Evolutionary conservation across 2,888 invertebrate genomes (phyloP), one percentile per base, ranked within the genome.

Genomic region (Pandemis heparana): DNA sequence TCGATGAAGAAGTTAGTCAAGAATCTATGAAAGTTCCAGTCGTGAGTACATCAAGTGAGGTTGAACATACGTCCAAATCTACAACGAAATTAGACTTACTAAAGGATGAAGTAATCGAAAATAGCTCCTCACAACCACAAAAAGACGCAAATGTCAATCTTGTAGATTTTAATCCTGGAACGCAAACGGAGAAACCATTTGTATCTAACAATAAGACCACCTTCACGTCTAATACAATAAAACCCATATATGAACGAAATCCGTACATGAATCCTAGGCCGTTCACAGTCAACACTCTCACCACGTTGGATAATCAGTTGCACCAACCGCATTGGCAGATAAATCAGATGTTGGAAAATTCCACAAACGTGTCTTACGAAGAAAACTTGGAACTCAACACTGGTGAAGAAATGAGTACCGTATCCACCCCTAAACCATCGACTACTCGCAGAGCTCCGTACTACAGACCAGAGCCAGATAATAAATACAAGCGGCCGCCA

Each of bases 241-340:
- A 88, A 79, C 92, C 93, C 12, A 86, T 90, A 65, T 87, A 89
- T 73, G 85, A 86, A 60, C 82, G 82, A 18, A 86, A 87, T 77
- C 77, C 83, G 4, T 85, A 88, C 65, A 85, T 84, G 80, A 90
- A 89, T 78, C 94, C 95, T 12, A 89, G 93, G 77, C 95, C 95
- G 10, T 95, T 95, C 79, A 89, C 92, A 38, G 80, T 90, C 2
- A 90, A 88, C 71, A 86, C 86, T 41, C 78, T 84, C 7, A 81
- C 85, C 14, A 87, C 91, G 14, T 83, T 94, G 43, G 94, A 94
- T 76, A 91, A 93, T 80, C 94, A 94, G 77, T 77, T 94, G 56
- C 94, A 94, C 75, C 93, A 94, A 80, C 94, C 94, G 12, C 94
- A 94, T 78, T 94, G 94, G 94, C 94, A 94, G 79, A 94, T 94